Conservation (phyloP, 2,113 vertebrate species). For the Indicator indicator region DNA sequence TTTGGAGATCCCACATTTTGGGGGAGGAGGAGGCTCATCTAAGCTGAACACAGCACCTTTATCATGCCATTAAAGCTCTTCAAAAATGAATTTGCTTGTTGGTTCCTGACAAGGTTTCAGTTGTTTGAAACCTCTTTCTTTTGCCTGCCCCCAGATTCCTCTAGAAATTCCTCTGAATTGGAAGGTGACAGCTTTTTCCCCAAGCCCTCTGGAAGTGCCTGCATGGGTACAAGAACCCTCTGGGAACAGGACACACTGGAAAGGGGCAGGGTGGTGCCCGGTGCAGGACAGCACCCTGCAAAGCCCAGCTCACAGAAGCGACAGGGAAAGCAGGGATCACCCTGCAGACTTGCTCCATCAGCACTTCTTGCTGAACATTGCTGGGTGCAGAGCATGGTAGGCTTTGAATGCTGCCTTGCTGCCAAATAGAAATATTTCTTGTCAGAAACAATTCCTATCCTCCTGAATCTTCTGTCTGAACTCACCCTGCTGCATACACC, state of each 20-base stretch:
- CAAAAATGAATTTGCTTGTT: background rate
- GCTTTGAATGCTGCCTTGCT: background rate
- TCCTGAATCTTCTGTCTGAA: background rate
- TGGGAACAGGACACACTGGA: no score
- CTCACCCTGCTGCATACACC: background rate
- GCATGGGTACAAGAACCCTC: background rate
- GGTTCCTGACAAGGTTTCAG: background rate
- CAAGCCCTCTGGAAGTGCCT: background rate
- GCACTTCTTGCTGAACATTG: background rate
- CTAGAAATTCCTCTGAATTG: background rate
- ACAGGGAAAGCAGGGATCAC: background rate
- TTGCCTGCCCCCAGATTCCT: background rate
- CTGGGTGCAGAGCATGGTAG: background rate
- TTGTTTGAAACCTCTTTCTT: background rate
- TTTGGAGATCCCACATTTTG: background rate
- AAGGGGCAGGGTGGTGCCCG: fast-evolving
- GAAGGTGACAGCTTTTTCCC: background rate
- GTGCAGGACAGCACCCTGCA: no score
- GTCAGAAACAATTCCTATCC: background rate
- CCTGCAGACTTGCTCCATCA: background rate
- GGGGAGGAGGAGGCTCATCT: fast-evolving
- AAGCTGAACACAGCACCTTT: background rate
- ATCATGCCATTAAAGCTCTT: fast-evolving
- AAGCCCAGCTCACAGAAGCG: background rate
- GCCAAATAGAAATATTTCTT: background rate